phyloP scores from a whole-genome alignment of 2,113 vertebrate species.

The Melanostigma gelatinosum region DNA sequence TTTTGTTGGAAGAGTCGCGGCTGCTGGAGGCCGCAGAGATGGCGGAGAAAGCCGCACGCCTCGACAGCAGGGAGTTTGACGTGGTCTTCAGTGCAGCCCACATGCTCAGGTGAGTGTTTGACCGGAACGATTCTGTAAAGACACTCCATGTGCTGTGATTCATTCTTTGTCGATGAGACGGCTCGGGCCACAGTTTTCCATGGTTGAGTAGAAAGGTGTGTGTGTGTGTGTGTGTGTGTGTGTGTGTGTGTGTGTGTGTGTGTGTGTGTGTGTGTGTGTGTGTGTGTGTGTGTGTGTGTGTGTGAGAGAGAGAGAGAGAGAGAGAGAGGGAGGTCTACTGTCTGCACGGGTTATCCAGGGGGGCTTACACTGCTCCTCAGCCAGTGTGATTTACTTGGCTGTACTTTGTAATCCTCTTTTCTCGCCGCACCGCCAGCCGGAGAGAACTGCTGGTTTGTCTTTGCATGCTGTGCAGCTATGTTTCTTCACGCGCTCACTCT shows the following conservation, averaged over 20 bases:
- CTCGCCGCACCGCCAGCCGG: slow-evolving; percentile 58
- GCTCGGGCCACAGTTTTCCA: slow-evolving; percentile 52
- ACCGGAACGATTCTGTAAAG: slow-evolving; percentile 22
- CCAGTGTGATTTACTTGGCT: slow-evolving; percentile 74
- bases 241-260: no score
- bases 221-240: no score
- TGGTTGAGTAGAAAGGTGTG: slow-evolving; percentile 40
- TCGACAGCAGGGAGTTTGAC: slow-evolving; percentile 94
- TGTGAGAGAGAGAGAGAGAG: no score
- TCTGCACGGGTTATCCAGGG: slow-evolving; percentile 73
- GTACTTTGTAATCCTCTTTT: slow-evolving; percentile 66
- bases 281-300: no score
- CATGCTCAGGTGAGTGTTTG: slow-evolving; percentile 92
- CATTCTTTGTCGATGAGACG: slow-evolving; percentile 36
- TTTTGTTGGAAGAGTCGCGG: slow-evolving; percentile 95
- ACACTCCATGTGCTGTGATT: not conserved
- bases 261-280: no score
- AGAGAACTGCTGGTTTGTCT: slow-evolving; percentile 63
- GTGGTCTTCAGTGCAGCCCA: slow-evolving; percentile 99
- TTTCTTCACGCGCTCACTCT: slow-evolving; percentile 43
- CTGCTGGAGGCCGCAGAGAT: slow-evolving; percentile 96
- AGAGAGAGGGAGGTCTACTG: slow-evolving; percentile 63
- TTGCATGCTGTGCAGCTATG: slow-evolving; percentile 33
- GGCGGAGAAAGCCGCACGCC: slow-evolving; percentile 95
- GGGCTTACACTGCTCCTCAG: slow-evolving; percentile 67